phyloP scores from a whole-genome alignment of 1,140 invertebrate genomes.

The Luehdorfia chinensis region DNA sequence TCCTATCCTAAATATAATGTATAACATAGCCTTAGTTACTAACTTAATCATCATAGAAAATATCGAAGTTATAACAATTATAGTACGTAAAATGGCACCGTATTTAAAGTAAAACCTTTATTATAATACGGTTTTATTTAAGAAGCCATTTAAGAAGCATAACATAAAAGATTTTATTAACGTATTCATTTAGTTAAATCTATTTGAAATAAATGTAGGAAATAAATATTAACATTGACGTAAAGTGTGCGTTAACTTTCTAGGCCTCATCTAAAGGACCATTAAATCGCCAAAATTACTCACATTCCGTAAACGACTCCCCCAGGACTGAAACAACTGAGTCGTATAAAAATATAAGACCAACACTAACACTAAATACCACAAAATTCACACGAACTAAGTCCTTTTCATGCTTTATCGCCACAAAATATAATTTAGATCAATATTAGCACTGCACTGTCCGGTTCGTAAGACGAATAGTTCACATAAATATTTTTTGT shows the following conservation, averaged over 20 bases:
- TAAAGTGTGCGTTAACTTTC: constrained; percentile 11
- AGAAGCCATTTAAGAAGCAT: no score
- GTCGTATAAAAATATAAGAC: constrained; percentile 19
- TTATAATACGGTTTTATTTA: no score
- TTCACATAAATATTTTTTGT: background rate
- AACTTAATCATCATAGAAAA: no score
- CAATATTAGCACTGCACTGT: constrained; percentile 3
- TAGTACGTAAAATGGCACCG: no score
- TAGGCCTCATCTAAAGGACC: constrained; percentile 7
- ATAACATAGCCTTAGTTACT: no score
- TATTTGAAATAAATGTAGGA: no score
- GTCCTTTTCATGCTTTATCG: constrained; percentile 2
- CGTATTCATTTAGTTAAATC: no score
- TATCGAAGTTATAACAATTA: no score
- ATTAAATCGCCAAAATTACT: constrained; percentile 27
- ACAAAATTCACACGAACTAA: constrained; percentile 14
- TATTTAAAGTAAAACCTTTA: no score
- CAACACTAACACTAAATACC: constrained; percentile 21
- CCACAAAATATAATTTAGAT: background rate
- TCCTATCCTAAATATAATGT: no score
- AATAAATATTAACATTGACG: background rate
- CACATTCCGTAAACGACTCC: constrained; percentile 32
- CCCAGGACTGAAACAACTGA: constrained; percentile 15
- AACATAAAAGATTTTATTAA: no score
- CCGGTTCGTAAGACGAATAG: no score